These are phyloP conservation scores for Harpagoxenus sublaevis DNA, from an alignment of 2,888 invertebrate genomes.

Conservation along the genomic window DNA sequence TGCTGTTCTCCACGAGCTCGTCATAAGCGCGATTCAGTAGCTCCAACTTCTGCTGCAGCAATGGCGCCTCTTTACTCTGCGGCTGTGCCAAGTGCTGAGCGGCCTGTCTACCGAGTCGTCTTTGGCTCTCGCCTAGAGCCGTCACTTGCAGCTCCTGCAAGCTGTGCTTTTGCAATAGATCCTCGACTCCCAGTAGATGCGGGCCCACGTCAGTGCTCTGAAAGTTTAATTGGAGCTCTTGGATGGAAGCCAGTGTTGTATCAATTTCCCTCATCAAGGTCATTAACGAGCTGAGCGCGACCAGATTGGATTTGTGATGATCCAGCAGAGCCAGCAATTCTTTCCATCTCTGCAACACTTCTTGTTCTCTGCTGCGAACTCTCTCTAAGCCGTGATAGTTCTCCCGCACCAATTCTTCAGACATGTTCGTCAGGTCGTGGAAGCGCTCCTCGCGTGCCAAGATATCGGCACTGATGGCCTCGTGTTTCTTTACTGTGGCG, in stretches of 20 bases:
- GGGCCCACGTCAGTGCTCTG: slow-evolving; percentile 96
- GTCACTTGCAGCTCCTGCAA: slow-evolving; percentile 94
- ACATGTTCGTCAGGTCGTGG: slow-evolving; percentile 97
- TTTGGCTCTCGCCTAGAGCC: slow-evolving; percentile 94
- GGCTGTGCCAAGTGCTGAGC: slow-evolving; percentile 81
- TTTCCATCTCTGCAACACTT: slow-evolving; percentile 95
- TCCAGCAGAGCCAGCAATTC: slow-evolving; percentile 94
- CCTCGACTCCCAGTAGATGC: slow-evolving; percentile 97
- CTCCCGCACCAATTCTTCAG: slow-evolving; percentile 95
- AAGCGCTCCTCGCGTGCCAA: slow-evolving; percentile 97
- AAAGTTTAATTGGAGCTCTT: slow-evolving; percentile 93
- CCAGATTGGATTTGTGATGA: slow-evolving; percentile 92
- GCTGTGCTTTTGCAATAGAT: slow-evolving; percentile 97
- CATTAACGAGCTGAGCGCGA: slow-evolving; percentile 94
- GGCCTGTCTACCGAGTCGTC: slow-evolving; percentile 91
- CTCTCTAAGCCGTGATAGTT: slow-evolving; percentile 96
- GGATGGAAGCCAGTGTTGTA: slow-evolving; percentile 93
- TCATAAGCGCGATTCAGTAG: slow-evolving; percentile 93
- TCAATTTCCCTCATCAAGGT: slow-evolving; percentile 96
- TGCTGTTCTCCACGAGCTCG: slow-evolving; percentile 91
- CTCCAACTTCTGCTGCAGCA: slow-evolving; percentile 91
- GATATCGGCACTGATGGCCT: slow-evolving; percentile 99
- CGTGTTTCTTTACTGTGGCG: slow-evolving; percentile 99
- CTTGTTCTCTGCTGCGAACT: slow-evolving; percentile 90
- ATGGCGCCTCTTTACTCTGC: slow-evolving; percentile 84